Evolutionary conservation across 2,888 invertebrate genomes (phyloP), one percentile per base, ranked within the genome.

Genomic region (Tiliacea aurago): DNA sequence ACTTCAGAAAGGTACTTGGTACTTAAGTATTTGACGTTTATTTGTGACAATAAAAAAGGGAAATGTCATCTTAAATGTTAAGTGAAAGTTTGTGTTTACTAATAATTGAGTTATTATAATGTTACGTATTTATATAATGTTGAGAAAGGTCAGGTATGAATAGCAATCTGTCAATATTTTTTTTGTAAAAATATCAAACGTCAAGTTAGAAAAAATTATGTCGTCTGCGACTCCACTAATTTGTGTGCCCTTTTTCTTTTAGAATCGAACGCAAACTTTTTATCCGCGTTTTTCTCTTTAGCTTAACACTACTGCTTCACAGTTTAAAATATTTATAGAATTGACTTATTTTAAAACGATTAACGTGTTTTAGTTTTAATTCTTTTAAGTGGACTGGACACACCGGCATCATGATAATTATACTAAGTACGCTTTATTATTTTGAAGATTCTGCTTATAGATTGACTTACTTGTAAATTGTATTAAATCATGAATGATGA

Each of bases 271-370:
- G 81, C 80, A 67, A 80, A 82, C 73, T 84, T 78, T 85, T 85
- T 86, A 82, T 80, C 69, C 72, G 59, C 47, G 76, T 81, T 85
- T 84, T 85, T 84, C 77, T 84, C 81, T 87, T 85, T 87, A 76
- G 65, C 68, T 84, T 84, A 83, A 86, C 86, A 88, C 85, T 86
- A 86, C 81, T 75, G 76, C 72, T 78, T 81, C 81, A 79, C 59
- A 75, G 84, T 80, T 78, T 75, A 82, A 83, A 85, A 86, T 83
- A 84, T 84, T 88, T 84, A 88, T 73, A 37, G 61, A 51, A 59
- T 63, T 59, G 28, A 65, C 58, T 58, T 68, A 53, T 73, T 56
- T 81, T 63, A 58, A 62, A 76, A 56, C 51, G 33, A 49, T 62
- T 53, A 43, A 37, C 28, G n/a, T 37, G 20, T 56, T 56, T 66